phyloP scores from a whole-genome alignment of 2,113 vertebrate genomes.

The Micromys minutus region DNA sequence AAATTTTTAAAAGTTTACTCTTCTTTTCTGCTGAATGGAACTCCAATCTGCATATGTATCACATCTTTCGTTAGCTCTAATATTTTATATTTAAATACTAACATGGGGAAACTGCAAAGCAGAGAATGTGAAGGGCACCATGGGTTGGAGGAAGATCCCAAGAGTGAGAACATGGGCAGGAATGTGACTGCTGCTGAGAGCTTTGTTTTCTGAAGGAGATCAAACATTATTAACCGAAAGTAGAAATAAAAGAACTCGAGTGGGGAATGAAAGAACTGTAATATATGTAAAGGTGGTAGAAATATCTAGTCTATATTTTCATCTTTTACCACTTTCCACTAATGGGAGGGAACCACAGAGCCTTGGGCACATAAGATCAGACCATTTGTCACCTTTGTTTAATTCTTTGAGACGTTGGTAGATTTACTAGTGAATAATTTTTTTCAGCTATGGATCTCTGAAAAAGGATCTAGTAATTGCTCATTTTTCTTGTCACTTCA shows the following conservation, averaged over 20 bases:
- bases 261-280: not conserved
- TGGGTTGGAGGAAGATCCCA: not conserved
- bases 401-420: not conserved
- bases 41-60: not conserved
- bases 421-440: not conserved
- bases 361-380: not conserved
- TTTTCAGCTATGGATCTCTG: not conserved
- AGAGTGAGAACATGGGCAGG: not conserved
- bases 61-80: not conserved
- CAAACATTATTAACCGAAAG: not conserved
- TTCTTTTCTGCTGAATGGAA: not conserved
- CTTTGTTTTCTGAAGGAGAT: constrained; percentile 15
- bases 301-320: not conserved
- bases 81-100: not conserved
- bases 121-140: no score
- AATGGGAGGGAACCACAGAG: not conserved
- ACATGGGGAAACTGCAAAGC: not conserved
- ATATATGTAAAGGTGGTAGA: not conserved
- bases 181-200: not conserved
- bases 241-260: not conserved
- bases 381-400: not conserved
- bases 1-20: not conserved
- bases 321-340: not conserved
- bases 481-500: constrained; percentile 22
- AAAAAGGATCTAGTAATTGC: not conserved